Conservation (phyloP, 1,140 invertebrate species). For the Lepidurus arcticus region DNA sequence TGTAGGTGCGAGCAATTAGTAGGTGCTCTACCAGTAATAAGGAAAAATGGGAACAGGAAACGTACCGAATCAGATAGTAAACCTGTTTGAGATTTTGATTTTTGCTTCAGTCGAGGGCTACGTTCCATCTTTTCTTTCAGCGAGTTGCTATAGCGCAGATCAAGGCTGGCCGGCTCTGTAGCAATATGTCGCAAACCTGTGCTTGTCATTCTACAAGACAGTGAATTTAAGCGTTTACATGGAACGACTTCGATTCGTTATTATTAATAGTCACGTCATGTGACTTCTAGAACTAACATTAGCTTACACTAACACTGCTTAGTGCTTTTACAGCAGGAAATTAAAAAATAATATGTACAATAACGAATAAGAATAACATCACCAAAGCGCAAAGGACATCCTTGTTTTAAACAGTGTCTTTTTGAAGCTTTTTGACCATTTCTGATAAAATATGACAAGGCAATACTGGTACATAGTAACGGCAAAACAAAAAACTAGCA, state of each 20-base stretch:
- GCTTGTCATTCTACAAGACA: constrained; percentile 27
- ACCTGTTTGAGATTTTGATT: constrained; percentile 35
- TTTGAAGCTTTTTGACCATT: too few relatives aligned
- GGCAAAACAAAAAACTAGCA: too few relatives aligned
- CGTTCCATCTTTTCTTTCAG: constrained; percentile 35
- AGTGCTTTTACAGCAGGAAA: too few relatives aligned
- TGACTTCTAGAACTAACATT: not conserved
- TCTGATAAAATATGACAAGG: too few relatives aligned
- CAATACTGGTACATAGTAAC: too few relatives aligned
- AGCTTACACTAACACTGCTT: too few relatives aligned
- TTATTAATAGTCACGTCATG: not conserved
- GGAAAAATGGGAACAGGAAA: too few relatives aligned
- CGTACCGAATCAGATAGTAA: constrained; percentile 39
- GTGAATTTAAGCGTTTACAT: not conserved
- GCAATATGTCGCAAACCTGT: constrained; percentile 38
- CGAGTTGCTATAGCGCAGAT: constrained; percentile 33
- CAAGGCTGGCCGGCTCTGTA: constrained; percentile 40
- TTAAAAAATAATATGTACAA: too few relatives aligned
- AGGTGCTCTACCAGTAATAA: too few relatives aligned
- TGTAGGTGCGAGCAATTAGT: constrained; percentile 21
- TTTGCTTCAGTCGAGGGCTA: constrained; percentile 34
- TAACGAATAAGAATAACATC: too few relatives aligned
- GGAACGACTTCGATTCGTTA: not conserved
- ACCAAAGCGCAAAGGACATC: too few relatives aligned
- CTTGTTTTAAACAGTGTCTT: too few relatives aligned